Conservation (phyloP, 2,113 vertebrate genomes). For the Phodopus roborovskii region DNA sequence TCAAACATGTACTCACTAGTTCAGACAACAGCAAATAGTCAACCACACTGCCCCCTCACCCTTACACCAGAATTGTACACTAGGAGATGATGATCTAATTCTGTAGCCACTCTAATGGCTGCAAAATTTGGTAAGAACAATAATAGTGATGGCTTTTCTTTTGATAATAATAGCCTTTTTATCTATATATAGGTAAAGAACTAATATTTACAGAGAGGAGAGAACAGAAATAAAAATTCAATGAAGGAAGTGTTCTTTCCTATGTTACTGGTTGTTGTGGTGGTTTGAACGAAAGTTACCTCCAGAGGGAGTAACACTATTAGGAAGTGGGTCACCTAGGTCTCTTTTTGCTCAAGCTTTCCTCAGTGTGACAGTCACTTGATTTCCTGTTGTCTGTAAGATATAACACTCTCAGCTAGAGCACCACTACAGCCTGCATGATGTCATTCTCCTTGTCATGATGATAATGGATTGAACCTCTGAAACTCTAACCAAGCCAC, state of each 20-base stretch:
- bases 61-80: not conserved
- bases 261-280: not conserved
- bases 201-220: not conserved
- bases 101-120: not conserved
- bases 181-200: not conserved
- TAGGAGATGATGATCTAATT: not conserved
- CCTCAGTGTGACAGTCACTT: not conserved
- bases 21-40: not conserved
- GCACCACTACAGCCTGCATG: not conserved
- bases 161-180: not conserved
- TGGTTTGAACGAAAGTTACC: not conserved
- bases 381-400: not conserved
- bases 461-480: not conserved
- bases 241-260: not conserved
- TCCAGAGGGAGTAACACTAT: not conserved
- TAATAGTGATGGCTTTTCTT: not conserved
- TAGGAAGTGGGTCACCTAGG: not conserved
- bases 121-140: not conserved
- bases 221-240: not conserved
- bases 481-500: not conserved
- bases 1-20: not conserved
- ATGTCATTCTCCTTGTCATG: not conserved
- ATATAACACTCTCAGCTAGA: not conserved
- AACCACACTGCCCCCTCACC: rapidly evolving
- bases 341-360: not conserved